Evolutionary conservation across 2,888 invertebrate species (phyloP).

Genomic region (Synanthedon andrenaeformis): DNA sequence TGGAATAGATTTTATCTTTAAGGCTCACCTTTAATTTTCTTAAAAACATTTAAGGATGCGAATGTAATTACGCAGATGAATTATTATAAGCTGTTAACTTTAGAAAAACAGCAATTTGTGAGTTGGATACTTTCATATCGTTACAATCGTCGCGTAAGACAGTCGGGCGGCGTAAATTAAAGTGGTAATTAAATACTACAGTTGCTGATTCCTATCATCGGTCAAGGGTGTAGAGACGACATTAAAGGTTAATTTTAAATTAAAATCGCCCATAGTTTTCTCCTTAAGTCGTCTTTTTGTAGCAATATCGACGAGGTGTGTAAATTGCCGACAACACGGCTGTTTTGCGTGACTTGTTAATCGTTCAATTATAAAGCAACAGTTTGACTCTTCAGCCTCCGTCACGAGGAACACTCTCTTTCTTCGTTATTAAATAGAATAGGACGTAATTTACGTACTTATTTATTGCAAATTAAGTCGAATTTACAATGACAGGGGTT

Average conservation of each 20-base stretch:
- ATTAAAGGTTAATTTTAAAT: slow-evolving; percentile 5
- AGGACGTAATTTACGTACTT: slow-evolving; percentile 6
- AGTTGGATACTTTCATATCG: too few species aligned
- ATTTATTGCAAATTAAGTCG: neutral
- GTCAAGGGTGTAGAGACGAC: slow-evolving; percentile 13
- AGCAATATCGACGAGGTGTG: slow-evolving; percentile 9
- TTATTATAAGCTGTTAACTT: too few species aligned
- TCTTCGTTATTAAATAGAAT: slow-evolving; percentile 8
- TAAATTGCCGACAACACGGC: slow-evolving; percentile 16
- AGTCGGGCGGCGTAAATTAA: slow-evolving; percentile 6
- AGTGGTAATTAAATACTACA: slow-evolving; percentile 16
- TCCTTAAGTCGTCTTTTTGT: neutral
- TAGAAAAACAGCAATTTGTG: too few species aligned
- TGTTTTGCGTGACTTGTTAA: slow-evolving; percentile 23
- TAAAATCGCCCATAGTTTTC: slow-evolving; percentile 2
- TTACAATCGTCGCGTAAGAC: too few species aligned
- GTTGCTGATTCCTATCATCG: slow-evolving; percentile 14
- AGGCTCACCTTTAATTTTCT: too few species aligned
- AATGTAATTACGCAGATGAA: too few species aligned
- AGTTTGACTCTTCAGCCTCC: slow-evolving; percentile 9
- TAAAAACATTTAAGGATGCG: too few species aligned
- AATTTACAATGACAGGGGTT: neutral
- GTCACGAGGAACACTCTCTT: slow-evolving; percentile 6
- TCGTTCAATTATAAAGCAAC: slow-evolving; percentile 17
- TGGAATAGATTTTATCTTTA: too few species aligned